Percentiles rank a stretch among this genome's conserved stretches.
Evolutionary conservation across 2,113 vertebrate species (phyloP).

Genomic region (Coptodon bakossiorum): DNA sequence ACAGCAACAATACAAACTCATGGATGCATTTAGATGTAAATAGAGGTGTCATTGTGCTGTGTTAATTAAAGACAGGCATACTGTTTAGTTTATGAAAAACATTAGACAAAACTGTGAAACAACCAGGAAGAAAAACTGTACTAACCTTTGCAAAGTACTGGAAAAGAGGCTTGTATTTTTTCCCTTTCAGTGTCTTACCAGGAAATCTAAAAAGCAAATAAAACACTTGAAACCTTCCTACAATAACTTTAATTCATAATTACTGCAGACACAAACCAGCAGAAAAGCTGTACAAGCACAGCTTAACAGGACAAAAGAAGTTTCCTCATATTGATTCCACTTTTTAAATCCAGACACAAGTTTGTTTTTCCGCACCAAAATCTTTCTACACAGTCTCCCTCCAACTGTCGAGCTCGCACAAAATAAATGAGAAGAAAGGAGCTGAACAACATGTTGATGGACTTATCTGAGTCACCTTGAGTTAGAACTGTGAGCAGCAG

Average conservation of each 20-base stretch:
- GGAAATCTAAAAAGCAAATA: constrained; percentile 79
- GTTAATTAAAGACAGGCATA: not conserved
- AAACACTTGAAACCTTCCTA: not conserved
- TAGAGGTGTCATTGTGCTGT: not conserved
- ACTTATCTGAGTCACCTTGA: not conserved
- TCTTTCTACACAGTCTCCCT: not conserved
- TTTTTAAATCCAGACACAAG: not conserved
- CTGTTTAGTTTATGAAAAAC: not conserved
- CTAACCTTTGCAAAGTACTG: constrained; percentile 90
- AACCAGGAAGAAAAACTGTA: not conserved
- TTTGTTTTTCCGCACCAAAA: not conserved
- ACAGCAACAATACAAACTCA: not conserved
- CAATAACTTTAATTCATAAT: not conserved
- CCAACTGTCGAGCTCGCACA: not conserved
- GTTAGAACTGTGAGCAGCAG: not conserved
- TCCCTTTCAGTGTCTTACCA: constrained; percentile 85
- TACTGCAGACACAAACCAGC: not conserved
- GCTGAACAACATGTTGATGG: not conserved
- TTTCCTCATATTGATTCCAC: not conserved
- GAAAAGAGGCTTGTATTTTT: constrained; percentile 91
- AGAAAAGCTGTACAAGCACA: not conserved
- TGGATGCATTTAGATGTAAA: not conserved
- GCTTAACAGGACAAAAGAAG: not conserved
- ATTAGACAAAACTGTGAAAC: not conserved
- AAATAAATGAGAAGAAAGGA: not conserved